Conservation (phyloP, 1,140 invertebrate genomes). For the Listronotus bonariensis region DNA sequence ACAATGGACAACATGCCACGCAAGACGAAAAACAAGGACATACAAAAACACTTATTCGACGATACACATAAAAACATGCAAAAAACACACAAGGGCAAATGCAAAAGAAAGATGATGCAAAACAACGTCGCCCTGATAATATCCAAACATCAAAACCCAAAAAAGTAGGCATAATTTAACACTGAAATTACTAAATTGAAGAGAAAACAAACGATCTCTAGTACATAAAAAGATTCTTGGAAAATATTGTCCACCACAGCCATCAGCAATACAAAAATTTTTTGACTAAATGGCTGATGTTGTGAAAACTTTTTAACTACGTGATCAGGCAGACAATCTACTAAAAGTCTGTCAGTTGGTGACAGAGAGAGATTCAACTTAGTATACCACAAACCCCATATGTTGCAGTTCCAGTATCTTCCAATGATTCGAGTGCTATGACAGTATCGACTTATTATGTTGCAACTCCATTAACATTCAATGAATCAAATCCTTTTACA, state of each 20-base stretch:
- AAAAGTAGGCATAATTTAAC: neutral
- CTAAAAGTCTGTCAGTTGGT: constrained; percentile 9
- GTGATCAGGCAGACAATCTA: neutral
- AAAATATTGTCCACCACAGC: neutral
- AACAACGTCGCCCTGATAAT: too few species aligned
- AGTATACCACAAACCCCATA: neutral
- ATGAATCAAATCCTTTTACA: too few species aligned
- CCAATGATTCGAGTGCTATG: neutral
- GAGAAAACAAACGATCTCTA: constrained; percentile 5
- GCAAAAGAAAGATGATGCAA: neutral
- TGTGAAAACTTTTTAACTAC: neutral
- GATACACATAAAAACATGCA: neutral
- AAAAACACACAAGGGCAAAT: neutral
- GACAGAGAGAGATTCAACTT: neutral
- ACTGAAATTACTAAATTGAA: neutral
- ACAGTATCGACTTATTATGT: neutral
- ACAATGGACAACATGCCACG: neutral
- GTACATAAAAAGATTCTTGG: constrained; percentile 1
- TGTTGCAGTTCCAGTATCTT: neutral
- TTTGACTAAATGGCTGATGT: constrained; percentile 3
- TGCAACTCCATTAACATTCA: neutral
- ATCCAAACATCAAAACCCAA: too few species aligned
- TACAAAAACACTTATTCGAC: neutral
- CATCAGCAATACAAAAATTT: neutral
- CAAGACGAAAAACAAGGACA: neutral